Evolutionary conservation across 2,888 invertebrate genomes (phyloP), one percentile per base, ranked within the genome.

Genomic region (Eupithecia insigniata): DNA sequence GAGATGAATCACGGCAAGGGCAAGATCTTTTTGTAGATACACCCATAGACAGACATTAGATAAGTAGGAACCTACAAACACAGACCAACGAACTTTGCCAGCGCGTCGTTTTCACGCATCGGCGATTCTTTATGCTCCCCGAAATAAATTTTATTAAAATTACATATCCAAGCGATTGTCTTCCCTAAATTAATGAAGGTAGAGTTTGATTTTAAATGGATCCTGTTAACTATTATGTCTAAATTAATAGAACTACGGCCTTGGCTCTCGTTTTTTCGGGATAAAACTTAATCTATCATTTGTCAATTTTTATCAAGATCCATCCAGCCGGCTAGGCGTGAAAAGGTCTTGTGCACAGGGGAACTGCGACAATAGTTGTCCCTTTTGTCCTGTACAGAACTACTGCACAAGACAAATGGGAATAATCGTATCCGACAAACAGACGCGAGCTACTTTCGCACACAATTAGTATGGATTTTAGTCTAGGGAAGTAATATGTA

Each of bases 401-500:
- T n/a, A n/a, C n/a, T n/a, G n/a, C n/a, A n/a, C n/a, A n/a, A n/a
- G n/a, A n/a, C n/a, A n/a, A n/a, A n/a, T n/a, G n/a, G n/a, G n/a
- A n/a, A n/a, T n/a, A n/a, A n/a, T n/a, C n/a, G n/a, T n/a, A n/a
- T n/a, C n/a, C n/a, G n/a, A n/a, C n/a, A n/a, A n/a, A n/a, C n/a
- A n/a, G n/a, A n/a, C n/a, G n/a, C n/a, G n/a, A n/a, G n/a, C n/a
- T n/a, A n/a, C n/a, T n/a, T n/a, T n/a, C n/a, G n/a, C n/a, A n/a
- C n/a, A n/a, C n/a, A n/a, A n/a, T n/a, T n/a, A n/a, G n/a, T n/a
- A n/a, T n/a, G n/a, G n/a, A n/a, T n/a, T n/a, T n/a, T n/a, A n/a
- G n/a, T 43, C 8, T 18, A 51, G 46, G n/a, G 46, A 51, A 70
- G 76, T 71, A 76, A 79, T 74, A 65, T n/a, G n/a, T n/a, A n/a